Evolutionary conservation across 2,113 vertebrate species (phyloP).

Genomic region (Pleuronectes platessa): DNA sequence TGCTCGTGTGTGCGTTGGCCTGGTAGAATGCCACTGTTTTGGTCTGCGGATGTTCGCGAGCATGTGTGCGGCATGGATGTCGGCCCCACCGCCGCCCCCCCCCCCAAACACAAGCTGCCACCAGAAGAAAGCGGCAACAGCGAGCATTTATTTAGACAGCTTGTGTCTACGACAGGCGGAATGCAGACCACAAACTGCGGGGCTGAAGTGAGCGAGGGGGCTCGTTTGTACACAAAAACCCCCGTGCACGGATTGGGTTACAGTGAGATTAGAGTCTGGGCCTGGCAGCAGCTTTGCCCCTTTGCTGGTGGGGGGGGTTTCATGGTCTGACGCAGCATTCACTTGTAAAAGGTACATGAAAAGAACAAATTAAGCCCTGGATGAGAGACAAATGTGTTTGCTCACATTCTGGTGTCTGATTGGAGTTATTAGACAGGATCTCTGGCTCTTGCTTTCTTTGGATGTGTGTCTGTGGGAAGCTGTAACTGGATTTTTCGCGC

Average conservation of each 20-base stretch:
- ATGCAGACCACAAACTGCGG: conserved; percentile 69
- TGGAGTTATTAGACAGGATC: conserved; percentile 33
- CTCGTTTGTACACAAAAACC: conserved; percentile 64
- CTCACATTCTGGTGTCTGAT: conserved; percentile 15
- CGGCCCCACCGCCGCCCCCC: conserved; percentile 34
- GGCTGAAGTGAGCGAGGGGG: conserved; percentile 69
- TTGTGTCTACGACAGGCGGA: conserved; percentile 74
- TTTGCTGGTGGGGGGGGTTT: conserved; percentile 48
- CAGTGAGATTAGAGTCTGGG: conserved; percentile 58
- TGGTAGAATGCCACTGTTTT: conserved; percentile 65
- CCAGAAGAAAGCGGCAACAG: conserved; percentile 66
- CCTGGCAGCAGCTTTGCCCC: conserved; percentile 56
- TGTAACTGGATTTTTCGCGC: conserved; percentile 39
- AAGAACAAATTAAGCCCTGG: conserved; percentile 39
- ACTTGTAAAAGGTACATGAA: conserved; percentile 45
- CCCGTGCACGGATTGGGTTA: conserved; percentile 66
- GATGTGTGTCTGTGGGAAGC: conserved; percentile 40
- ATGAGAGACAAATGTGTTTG: conserved; percentile 35
- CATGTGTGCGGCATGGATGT: conserved; percentile 65
- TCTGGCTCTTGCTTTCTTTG: conserved; percentile 36
- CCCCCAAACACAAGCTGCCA: conserved; percentile 62
- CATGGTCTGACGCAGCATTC: conserved; percentile 34
- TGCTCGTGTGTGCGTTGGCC: conserved; percentile 38
- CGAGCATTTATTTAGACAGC: conserved; percentile 77
- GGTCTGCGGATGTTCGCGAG: conserved; percentile 64